Base-by-base conservation (phyloP, 2,113 vertebrate species). In the Erinaceus europaeus region DNA sequence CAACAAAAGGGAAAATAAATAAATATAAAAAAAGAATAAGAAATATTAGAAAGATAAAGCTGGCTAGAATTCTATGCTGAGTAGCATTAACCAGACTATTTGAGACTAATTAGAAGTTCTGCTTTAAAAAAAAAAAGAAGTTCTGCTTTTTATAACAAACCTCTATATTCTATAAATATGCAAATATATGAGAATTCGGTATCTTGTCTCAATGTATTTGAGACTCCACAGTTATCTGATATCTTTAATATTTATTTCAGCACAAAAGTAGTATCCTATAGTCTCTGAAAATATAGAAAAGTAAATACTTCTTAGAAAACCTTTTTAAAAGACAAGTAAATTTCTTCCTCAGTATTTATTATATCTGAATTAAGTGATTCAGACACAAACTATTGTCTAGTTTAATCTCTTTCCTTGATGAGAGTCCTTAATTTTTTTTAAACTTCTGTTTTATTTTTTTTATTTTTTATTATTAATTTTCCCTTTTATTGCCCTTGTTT, bases 371-470 rank as follows among this genome's bases (percentile, higher is more conserved):
- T 91, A 90, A 76, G 6, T 42, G 86, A 53, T 75, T 91, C 77
- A 80, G 34, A 90, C 91, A 77, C 32, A 55, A 86, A 7, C 73
- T 25, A 68, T 21, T 87, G 48, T 79, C 25, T 44, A 91, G 57
- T 40, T 88, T 74, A 65, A 88, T 73, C 3, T 52, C 12, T 57
- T 79, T 76, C 17, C 36, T 82, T 75, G 25, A 52, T 73, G 77
- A 80, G 18, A 91, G 40, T 9, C 62, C 85, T 46, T 90, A 9
- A 86, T n/a, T n/a, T n/a, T n/a, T 65, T 94, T 83, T 86, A 27
- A 90, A 93, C n/a, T n/a, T n/a, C n/a, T n/a, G n/a, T n/a, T n/a
- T n/a, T n/a, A n/a, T n/a, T n/a, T n/a, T n/a, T n/a, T n/a, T n/a
- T n/a, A n/a, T n/a, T n/a, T n/a, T n/a, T n/a, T n/a, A n/a, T n/a